Base-by-base conservation (phyloP, 1,140 invertebrate species). In the Polyergus mexicanus region DNA sequence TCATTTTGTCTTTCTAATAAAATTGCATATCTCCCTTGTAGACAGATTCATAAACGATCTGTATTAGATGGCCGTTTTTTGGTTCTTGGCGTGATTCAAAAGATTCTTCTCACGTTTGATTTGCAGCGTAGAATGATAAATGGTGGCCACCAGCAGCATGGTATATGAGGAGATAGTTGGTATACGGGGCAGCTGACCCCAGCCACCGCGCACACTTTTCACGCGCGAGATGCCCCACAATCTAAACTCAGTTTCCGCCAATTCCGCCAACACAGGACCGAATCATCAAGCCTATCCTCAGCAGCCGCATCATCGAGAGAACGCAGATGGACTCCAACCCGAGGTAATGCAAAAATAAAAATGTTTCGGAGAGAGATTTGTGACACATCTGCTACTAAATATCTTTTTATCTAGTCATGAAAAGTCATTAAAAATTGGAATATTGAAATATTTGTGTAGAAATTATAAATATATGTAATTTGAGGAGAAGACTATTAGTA, bases 141-240 rank as follows among this genome's bases (percentile, higher is more conserved):
- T 94, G 93, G 92, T 94, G 80, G 93, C 92, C 68, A 93, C 92
- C 90, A 93, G 91, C 93, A 94, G 92, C 62, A 95, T 95, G 94
- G 95, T 95, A 86, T 95, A 95, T 93, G 95, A 95, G 87, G 95
- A 95, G 90, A 94, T 95, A 86, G 94, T 93, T 41, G 93, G 94
- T 83, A 92, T 94, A 83, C 92, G 94, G 93, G 95, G 93, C 91
- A 95, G 95, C 95, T 95, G 95, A 95, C 95, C 95, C 93, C 95
- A 95, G 92, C 95, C 94, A 78, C 94, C 95, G 90, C 95, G 95
- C 88, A 95, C 90, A 86, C 93, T 95, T 72, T 93, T 94, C 80
- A 94, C 91, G 92, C 93, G 92, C 92, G 92, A 94, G 91, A 95
- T 94, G 94, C 93, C 93, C 92, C 94, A 94, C 91, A 95, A 94